These are phyloP conservation scores for Orchestia grillus DNA, from an alignment of 1,140 invertebrate species.

Conservation along the genomic window DNA sequence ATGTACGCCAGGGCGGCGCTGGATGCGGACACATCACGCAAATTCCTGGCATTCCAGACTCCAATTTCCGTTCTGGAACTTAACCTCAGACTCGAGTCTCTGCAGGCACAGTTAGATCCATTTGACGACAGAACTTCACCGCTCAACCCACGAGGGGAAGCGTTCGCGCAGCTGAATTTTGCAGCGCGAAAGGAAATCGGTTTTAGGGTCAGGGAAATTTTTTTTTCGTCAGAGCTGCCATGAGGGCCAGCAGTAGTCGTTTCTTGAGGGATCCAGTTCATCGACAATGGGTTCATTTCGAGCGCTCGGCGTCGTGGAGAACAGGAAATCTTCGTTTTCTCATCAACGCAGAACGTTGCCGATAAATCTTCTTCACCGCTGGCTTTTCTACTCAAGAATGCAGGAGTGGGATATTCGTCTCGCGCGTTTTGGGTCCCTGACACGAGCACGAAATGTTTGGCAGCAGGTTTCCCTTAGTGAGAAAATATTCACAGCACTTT, in stretches of 20 bases:
- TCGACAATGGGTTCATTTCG: constrained; percentile 3
- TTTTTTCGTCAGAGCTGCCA: background rate
- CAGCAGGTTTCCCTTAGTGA: background rate
- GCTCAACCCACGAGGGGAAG: background rate
- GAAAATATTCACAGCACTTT: background rate
- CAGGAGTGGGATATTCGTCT: background rate
- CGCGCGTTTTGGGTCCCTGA: background rate
- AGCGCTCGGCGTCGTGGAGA: background rate
- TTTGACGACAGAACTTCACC: background rate
- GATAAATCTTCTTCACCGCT: background rate
- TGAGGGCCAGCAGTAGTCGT: background rate
- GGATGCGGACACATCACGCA: background rate
- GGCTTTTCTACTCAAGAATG: background rate
- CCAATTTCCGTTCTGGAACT: background rate
- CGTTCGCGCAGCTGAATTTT: background rate
- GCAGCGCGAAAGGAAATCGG: background rate
- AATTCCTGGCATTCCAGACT: constrained; percentile 7
- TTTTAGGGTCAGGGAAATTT: background rate
- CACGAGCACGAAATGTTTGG: background rate
- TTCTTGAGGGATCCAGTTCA: background rate
- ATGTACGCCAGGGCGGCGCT: background rate
- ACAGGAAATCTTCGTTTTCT: background rate
- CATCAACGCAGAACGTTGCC: background rate
- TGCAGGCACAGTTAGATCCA: background rate
- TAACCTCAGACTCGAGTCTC: background rate